phyloP scores from a whole-genome alignment of 2,113 vertebrate genomes.

The Rhabdornis inornatus region DNA sequence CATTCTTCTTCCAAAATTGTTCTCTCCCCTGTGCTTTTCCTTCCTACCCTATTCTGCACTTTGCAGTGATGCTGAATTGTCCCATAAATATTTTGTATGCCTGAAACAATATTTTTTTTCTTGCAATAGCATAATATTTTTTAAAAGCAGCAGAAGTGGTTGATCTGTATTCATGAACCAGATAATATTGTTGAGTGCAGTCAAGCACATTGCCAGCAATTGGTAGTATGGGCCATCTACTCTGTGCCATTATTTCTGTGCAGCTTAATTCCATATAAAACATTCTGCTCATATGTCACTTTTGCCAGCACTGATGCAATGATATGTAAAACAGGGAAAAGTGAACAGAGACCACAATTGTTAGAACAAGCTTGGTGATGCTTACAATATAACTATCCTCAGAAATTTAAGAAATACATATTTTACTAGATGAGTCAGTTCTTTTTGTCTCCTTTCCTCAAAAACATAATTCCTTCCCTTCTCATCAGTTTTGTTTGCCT shows the following conservation, averaged over 20 bases:
- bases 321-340: background rate
- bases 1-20: slow-evolving; percentile 47
- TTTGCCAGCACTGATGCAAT: background rate
- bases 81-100: slow-evolving; percentile 14
- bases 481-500: background rate
- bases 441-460: background rate
- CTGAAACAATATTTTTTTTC: background rate
- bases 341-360: background rate
- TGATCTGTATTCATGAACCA: slow-evolving; percentile 49
- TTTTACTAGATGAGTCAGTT: background rate
- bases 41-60: background rate
- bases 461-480: background rate
- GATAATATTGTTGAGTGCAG: slow-evolving; percentile 8
- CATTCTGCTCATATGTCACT: background rate
- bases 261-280: background rate
- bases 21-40: slow-evolving; percentile 41
- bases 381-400: background rate
- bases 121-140: background rate
- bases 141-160: background rate
- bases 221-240: slow-evolving; percentile 16
- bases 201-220: background rate
- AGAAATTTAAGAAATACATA: background rate
- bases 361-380: background rate
- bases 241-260: background rate
- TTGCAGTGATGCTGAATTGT: background rate